A percentile compares a stretch with the other conserved stretches of the same genome.
Conservation (phyloP, 2,797 vertebrate species). For the Cygnus olor region DNA sequence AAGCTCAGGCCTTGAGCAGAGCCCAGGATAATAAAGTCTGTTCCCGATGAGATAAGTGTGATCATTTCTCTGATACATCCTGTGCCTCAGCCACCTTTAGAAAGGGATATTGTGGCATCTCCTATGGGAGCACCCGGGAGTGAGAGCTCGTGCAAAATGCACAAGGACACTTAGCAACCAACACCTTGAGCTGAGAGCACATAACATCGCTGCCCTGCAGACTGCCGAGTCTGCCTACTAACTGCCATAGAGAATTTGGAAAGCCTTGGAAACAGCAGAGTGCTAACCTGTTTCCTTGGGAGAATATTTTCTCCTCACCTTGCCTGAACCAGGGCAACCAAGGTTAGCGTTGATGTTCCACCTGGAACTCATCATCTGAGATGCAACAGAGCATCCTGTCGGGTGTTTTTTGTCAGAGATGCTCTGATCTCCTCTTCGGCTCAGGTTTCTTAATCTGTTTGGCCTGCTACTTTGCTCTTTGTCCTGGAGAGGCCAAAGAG, state of each 20-base stretch:
- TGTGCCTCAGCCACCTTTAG: neutral
- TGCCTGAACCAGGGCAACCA: neutral
- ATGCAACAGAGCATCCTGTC: neutral
- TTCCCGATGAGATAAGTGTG: neutral
- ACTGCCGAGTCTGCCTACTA: neutral
- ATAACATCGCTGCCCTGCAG: neutral
- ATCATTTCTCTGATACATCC: neutral
- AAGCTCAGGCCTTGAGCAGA: neutral
- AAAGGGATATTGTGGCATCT: neutral
- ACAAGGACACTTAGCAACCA: neutral
- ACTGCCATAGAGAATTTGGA: fast-evolving
- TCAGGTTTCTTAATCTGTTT: neutral
- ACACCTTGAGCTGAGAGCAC: neutral
- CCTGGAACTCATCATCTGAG: neutral
- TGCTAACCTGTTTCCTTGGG: neutral
- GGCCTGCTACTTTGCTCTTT: neutral
- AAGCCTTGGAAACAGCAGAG: neutral
- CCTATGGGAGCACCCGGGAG: neutral
- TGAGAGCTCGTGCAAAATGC: neutral
- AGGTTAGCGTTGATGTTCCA: neutral
- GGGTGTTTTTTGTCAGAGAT: neutral
- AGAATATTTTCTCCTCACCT: neutral
- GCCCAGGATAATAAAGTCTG: neutral
- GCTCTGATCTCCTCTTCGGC: neutral
- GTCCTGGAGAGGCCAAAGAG: neutral